Evolutionary conservation across 1,140 invertebrate species (phyloP), one percentile per base, ranked within the genome.

Genomic region (Neuroterus valhalla): DNA sequence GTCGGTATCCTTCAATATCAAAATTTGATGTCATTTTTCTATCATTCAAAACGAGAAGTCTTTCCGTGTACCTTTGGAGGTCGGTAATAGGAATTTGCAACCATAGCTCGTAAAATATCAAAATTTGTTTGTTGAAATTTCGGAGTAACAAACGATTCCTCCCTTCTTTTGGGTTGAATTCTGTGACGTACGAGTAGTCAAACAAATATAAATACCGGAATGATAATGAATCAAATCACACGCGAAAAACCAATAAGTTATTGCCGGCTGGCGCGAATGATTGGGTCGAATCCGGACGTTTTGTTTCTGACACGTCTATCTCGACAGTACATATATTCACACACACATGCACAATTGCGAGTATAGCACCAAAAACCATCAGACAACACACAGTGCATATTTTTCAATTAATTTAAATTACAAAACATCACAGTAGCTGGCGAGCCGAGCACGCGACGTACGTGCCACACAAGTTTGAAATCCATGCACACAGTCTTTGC

Each of bases 321-420:
- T 72, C 75, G 26, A 71, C 75, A 75, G 77, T 67, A 75, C 76
- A 14, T 62, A 44, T 21, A 46, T 44, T 0, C 21, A 31, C 26
- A 55, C 31, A 31, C n/a, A 62, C 31, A 26, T 23, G 31, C 55
- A 62, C 55, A 21, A 62, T n/a, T 62, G 26, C 23, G 6, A 66
- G 71, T 78, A 78, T 78, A 81, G 81, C 78, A 77, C 76, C 72
- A 78, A 82, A 78, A 73, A 77, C 83, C 81, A 86, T 86, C 81
- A 78, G 82, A 87, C 83, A 87, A 87, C 86, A 84, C 80, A 87
- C 82, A 84, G 82, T 85, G 87, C 86, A 87, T 88, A 89, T 89
- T 89, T 89, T 89, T 87, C 87, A 87, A 87, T 88, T 89, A 87
- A 89, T 89, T 88, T 88, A 87, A 89, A 88, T 89, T 86, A 85